phyloP scores from a whole-genome alignment of 2,888 invertebrate genomes.

The Xylota sylvarum region DNA sequence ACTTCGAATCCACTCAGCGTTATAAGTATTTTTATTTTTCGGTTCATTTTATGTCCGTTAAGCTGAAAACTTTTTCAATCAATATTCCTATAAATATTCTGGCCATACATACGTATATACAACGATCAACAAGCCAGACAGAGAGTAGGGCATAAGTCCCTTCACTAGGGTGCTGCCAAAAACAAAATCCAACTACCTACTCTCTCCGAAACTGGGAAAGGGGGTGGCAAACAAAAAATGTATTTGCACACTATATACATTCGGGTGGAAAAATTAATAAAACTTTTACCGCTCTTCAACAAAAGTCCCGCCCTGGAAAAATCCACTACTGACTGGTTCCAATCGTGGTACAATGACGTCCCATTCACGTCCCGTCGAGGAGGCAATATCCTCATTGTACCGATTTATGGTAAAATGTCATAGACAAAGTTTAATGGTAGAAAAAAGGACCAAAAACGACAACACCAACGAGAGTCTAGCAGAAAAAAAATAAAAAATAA shows the following conservation, averaged over 20 bases:
- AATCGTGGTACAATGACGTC: slow-evolving; percentile 45
- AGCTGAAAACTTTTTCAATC: slow-evolving; percentile 75
- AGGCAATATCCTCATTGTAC: slow-evolving; percentile 74
- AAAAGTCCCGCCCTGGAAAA: slow-evolving; percentile 38
- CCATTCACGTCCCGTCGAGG: slow-evolving; percentile 19
- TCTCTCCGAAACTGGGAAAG: slow-evolving; percentile 22
- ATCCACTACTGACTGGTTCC: slow-evolving; percentile 15
- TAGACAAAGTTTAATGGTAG: slow-evolving; percentile 75
- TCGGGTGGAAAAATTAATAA: slow-evolving; percentile 72
- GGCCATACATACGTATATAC: slow-evolving; percentile 25
- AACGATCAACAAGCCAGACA: slow-evolving; percentile 20
- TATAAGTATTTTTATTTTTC: slow-evolving; percentile 4
- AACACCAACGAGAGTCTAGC: background rate
- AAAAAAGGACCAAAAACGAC: slow-evolving; percentile 54
- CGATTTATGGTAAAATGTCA: slow-evolving; percentile 76
- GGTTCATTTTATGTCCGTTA: slow-evolving; percentile 69
- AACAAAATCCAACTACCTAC: slow-evolving; percentile 49
- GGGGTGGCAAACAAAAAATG: background rate
- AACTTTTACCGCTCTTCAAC: slow-evolving; percentile 66
- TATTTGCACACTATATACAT: background rate
- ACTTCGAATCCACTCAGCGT: background rate
- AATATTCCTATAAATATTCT: slow-evolving; percentile 73
- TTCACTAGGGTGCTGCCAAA: slow-evolving; percentile 39
- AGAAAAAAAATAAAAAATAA: slow-evolving; percentile 6
- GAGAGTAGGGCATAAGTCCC: slow-evolving; percentile 18